phyloP scores from a whole-genome alignment of 2,797 vertebrate genomes.

The Trematomus bernacchii region DNA sequence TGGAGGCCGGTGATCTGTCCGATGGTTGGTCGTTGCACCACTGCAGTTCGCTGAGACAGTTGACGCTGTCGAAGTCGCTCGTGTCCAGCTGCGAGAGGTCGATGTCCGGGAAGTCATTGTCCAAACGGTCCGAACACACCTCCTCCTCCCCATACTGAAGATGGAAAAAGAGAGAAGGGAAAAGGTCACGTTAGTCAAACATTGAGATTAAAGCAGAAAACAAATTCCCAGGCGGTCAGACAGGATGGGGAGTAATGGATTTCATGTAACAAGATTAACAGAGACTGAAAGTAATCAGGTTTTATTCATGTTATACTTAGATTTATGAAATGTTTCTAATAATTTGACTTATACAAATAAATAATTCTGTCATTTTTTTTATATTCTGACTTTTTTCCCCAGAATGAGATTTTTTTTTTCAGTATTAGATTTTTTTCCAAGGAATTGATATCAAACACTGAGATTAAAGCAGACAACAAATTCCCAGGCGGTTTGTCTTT shows the following conservation, averaged over 20 bases:
- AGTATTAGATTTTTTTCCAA: too few relatives aligned
- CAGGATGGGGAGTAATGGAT: too few relatives aligned
- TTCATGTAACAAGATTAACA: too few relatives aligned
- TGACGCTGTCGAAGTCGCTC: conserved; percentile 94
- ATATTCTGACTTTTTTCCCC: too few relatives aligned
- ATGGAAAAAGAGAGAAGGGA: conserved; percentile 47
- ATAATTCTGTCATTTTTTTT: too few relatives aligned
- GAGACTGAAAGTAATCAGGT: too few relatives aligned
- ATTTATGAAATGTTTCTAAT: too few relatives aligned
- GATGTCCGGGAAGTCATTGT: conserved; percentile 95
- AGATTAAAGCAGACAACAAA: conserved; percentile 46
- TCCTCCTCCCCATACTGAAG: conserved; percentile 90
- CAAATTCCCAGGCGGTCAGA: conserved; percentile 9
- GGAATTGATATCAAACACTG: conserved; percentile 38
- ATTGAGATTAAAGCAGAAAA: conserved; percentile 48
- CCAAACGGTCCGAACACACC: conserved; percentile 93
- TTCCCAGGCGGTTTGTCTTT: conserved; percentile 31
- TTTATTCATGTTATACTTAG: too few relatives aligned
- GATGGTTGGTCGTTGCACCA: conserved; percentile 92
- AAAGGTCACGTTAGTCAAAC: conserved; percentile 61
- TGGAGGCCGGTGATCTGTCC: conserved; percentile 89
- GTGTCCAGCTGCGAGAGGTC: conserved; percentile 98
- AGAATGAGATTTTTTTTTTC: too few relatives aligned
- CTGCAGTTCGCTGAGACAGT: conserved; percentile 94
- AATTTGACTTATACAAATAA: too few relatives aligned